These are phyloP conservation scores for Caranx melampygus DNA, from an alignment of 2,113 vertebrate species.

Conservation along the genomic window DNA sequence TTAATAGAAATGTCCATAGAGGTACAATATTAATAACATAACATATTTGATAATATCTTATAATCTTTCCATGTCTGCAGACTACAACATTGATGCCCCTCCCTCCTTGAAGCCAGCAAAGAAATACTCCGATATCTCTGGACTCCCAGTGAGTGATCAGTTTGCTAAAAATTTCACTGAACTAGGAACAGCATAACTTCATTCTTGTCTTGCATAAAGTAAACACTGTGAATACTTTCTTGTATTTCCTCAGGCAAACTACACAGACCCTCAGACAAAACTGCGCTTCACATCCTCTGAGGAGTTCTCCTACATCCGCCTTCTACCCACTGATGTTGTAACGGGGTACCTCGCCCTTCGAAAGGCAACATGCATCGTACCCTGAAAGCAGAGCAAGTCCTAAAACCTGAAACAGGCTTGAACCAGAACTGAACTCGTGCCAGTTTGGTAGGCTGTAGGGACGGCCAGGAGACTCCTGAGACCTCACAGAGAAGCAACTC, in stretches of 20 bases:
- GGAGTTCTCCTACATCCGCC: conserved; percentile 96
- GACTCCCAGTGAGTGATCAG: conserved; percentile 90
- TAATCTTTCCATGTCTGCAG: conserved; percentile 75
- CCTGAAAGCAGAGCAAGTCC: conserved; percentile 77
- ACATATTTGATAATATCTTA: not conserved
- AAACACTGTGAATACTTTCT: conserved; percentile 1
- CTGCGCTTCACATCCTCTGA: conserved; percentile 93
- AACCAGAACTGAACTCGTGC: conserved; percentile 21
- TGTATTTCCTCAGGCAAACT: conserved; percentile 88
- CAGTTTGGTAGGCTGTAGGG: not conserved
- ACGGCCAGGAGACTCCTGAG: conserved; percentile 2
- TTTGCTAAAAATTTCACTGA: not conserved
- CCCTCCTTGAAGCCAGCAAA: conserved; percentile 96
- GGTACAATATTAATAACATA: not conserved
- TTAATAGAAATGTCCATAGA: not conserved
- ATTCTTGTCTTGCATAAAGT: not conserved
- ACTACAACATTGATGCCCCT: conserved; percentile 95
- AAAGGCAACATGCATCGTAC: conserved; percentile 95
- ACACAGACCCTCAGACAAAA: conserved; percentile 98
- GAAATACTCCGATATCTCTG: conserved; percentile 98
- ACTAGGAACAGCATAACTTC: not conserved
- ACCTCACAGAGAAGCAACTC: not conserved
- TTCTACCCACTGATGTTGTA: conserved; percentile 94
- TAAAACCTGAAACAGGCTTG: conserved; percentile 21
- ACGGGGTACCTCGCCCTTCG: conserved; percentile 94